Evolutionary conservation across 2,888 invertebrate genomes (phyloP), one percentile per base, ranked within the genome.

Genomic region (Mystacides longicornis): DNA sequence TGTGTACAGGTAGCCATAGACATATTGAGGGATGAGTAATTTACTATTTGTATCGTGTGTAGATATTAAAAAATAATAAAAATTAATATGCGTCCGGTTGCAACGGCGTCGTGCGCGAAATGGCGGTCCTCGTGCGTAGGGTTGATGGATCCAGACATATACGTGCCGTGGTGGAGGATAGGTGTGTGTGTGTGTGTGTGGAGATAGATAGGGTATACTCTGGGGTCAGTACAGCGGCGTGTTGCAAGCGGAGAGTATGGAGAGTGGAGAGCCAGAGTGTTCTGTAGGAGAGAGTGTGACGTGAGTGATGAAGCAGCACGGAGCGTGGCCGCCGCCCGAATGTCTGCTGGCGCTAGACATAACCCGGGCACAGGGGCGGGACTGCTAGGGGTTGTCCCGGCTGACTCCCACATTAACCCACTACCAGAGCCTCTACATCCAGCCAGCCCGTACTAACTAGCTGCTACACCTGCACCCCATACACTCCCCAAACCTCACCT

Each of bases 341-440:
- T 77, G 76, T 75, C 76, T 75, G 73, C 74, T 71, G 73, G 71
- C 73, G 75, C 75, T 73, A 74, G 75, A 77, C 75, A 73, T 70
- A 73, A 69, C 69, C 71, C 73, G 72, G 52, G 71, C 75, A 70
- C 66, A 66, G 69, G 67, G 77, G 78, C 73, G 69, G 37, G 4
- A 37, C 37, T 16, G 69, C 68, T 69, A 69, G 73, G 79, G 79
- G 45, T 45, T 27, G 69, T 80, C 77, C 80, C 79, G 77, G 76
- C 74, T 74, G 74, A 43, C 18, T 16, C 66, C 67, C 62, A 62
- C 62, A 62, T 64, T 16, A 64, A 51, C 57, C 66, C 65, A 67
- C 4, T 43, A 43, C 16, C 9, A 14, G 31, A 31, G 31, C 7
- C 31, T n/a, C 31, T 9, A 31, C 66, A 69, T 69, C 71, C 69